These are phyloP conservation scores for Burhinus oedicnemus DNA, from an alignment of 2,113 vertebrate genomes.

Conservation along the genomic window DNA sequence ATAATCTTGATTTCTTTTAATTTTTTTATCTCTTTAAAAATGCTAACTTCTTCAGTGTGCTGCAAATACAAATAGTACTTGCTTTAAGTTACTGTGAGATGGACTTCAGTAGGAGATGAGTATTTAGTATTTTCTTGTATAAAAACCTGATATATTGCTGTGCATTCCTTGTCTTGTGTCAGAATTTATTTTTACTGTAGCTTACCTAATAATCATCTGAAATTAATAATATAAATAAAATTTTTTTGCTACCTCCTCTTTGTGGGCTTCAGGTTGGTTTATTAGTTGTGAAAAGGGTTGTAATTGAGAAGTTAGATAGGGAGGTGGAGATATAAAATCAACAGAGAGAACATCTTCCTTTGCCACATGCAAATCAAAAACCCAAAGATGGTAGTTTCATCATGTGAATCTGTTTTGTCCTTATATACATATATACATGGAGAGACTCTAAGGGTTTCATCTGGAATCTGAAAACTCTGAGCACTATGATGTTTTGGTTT, in stretches of 20 bases:
- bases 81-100: neutral
- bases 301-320: neutral
- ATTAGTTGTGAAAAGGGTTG: neutral
- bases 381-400: fast-evolving
- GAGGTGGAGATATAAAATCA: neutral
- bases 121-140: neutral
- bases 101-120: neutral
- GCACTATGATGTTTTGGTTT: fast-evolving
- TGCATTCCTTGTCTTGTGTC: neutral
- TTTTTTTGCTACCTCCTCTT: neutral
- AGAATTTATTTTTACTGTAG: neutral
- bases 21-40: neutral
- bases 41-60: neutral
- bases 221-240: neutral
- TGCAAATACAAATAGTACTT: neutral
- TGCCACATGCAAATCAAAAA: neutral
- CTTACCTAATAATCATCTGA: neutral
- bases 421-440: fast-evolving
- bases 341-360: neutral
- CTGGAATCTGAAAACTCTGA: neutral
- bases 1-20: neutral
- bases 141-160: neutral
- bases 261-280: neutral
- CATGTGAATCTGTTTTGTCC: neutral
- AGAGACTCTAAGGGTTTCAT: neutral